Evolutionary conservation across 2,113 vertebrate species (phyloP), one percentile per base, ranked within the genome.

Genomic region (Hyperopisus bebe): DNA sequence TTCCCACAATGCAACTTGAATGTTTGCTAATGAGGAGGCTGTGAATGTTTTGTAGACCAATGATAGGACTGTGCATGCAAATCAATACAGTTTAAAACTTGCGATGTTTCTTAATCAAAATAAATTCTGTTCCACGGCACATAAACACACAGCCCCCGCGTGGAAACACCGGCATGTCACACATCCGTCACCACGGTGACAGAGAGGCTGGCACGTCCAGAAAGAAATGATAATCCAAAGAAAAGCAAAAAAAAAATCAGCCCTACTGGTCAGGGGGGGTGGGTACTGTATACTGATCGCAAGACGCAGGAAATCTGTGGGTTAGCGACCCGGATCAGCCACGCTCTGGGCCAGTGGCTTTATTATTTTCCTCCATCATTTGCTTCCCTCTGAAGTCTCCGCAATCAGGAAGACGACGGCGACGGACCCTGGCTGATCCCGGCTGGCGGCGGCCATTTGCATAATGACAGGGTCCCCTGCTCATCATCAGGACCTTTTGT

Each of bases 381-480:
- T 42, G 42, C 42, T 27, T 84, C 42, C 50, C 27, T 89, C 95
- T 96, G 96, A 96, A 97, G 96, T 96, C 27, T 11, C 96, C 95
- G 96, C 96, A 97, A 97, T 97, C 96, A 97, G 95, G 95, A 95
- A 96, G 96, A 96, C 96, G 96, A 96, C 96, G 96, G 96, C 96
- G 96, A 96, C 96, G 95, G 96, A 95, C 95, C 96, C 96, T 97
- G 96, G 96, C 96, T 96, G 96, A 96, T 96, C 96, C 95, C 95
- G 96, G 96, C 96, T 95, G 96, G 95, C 96, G 95, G 96, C 95
- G 93, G 89, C 95, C 95, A 97, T 97, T 97, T 97, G 96, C 97
- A 97, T 97, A 97, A 97, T 97, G 97, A 97, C 97, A 95, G 96
- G 96, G 96, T 96, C 96, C 87, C 91, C 95, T 96, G 95, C 50